phyloP scores from a whole-genome alignment of 1,140 invertebrate species.

The Drosophila oshimai region DNA sequence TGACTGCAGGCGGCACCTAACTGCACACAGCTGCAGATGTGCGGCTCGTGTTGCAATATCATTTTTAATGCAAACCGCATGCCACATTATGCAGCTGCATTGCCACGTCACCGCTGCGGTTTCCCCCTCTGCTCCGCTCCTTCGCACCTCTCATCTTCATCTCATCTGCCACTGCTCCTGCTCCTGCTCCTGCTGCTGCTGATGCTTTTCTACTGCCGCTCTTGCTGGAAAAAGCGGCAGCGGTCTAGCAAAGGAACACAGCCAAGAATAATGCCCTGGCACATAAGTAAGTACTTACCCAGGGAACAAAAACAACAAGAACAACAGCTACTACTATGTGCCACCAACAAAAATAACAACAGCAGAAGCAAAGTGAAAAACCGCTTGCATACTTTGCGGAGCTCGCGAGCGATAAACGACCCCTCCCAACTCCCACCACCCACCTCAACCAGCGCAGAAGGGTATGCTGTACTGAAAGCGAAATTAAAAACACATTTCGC shows the following conservation, averaged over 20 bases:
- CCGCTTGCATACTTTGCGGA: conserved; percentile 69
- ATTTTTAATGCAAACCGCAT: conserved; percentile 79
- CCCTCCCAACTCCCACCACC: background rate
- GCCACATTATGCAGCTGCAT: conserved; percentile 78
- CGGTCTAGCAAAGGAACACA: conserved; percentile 62
- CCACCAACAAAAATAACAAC: conserved; percentile 26
- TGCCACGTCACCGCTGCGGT: conserved; percentile 72
- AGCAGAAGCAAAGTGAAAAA: conserved; percentile 59
- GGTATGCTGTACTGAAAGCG: conserved; percentile 10
- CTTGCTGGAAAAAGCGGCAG: conserved; percentile 42
- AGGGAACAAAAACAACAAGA: conserved; percentile 26
- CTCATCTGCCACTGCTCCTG: conserved; percentile 20
- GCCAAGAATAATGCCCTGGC: conserved; percentile 74
- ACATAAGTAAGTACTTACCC: conserved; percentile 73
- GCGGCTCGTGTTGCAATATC: conserved; percentile 72
- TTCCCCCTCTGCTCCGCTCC: background rate
- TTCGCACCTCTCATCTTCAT: conserved; percentile 7
- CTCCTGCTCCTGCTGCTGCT: no score
- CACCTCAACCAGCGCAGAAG: background rate
- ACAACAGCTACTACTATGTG: background rate
- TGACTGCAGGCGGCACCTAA: conserved; percentile 56
- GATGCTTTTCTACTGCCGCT: conserved; percentile 3
- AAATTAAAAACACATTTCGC: conserved; percentile 43
- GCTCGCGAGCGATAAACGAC: conserved; percentile 68
- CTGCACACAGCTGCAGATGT: conserved; percentile 42